Base-by-base conservation (phyloP, 2,797 vertebrate genomes). In the Enteromius paludinosus region DNA sequence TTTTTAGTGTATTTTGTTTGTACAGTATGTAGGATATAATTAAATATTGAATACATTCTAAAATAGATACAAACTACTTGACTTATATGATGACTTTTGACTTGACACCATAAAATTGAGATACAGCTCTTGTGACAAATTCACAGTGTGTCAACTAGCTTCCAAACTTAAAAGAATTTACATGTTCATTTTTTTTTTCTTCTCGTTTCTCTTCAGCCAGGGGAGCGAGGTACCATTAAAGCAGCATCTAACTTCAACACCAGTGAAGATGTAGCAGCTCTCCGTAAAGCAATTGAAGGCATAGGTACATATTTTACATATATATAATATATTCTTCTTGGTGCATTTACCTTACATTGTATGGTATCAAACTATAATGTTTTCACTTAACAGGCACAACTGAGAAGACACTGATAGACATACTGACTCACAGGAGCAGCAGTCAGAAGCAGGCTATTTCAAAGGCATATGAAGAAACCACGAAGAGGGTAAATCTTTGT, bases 241-340 rank as follows among this genome's bases (percentile, higher is more conserved):
- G 88, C 94, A 83, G 91, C 87, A 17, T 52, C 89, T 0, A 72
- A 90, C 70, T 95, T 95, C 78, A 91, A 92, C 80, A 89, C 94
- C 1, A 82, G 83, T 0, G 90, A 86, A 6, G 95, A 96, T 85
- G 95, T 90, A 3, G 89, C 88, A 23, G 90, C 88, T 9, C 83
- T 97, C 75, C 91, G 65, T 33, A 90, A 94, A 61, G 95, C 96
- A 49, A 93, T 96, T 1, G 80, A 89, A 75, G 96, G 95, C 86
- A 1, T 96, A 8, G 95, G 95, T 96, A 87, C 9, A 52, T 66
- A 0, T 43, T 17, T n/a, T 15, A 14, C 18, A 47, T 59, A 30
- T 61, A 52, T 56, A 23, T 5, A 14, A 30, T 1, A 0, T 17
- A 17, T 4, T 18, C 14, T 0, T 76, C 35, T 20, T 43, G 2